phyloP scores from a whole-genome alignment of 92 coral and sea anemone species.

The Virgularia gustaviana region DNA sequence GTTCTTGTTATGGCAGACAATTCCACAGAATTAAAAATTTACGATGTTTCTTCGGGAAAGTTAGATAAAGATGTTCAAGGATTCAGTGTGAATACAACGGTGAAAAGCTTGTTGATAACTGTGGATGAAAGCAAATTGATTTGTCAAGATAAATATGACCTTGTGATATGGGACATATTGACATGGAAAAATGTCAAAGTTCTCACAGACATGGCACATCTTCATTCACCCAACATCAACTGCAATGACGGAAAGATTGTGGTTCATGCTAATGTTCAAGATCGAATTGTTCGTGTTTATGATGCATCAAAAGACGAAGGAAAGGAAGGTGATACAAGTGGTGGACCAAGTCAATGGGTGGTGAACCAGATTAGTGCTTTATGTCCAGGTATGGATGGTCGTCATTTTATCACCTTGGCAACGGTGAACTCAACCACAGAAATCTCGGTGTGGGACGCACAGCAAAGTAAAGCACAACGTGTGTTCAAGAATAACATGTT shows the following conservation, averaged over 20 bases:
- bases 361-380: constrained; percentile 73
- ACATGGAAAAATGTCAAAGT: constrained; percentile 66
- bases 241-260: constrained; percentile 24
- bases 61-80: constrained; percentile 68
- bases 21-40: constrained; percentile 61
- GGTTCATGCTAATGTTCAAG: constrained; percentile 53
- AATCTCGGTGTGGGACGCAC: constrained; percentile 70
- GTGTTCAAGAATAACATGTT: constrained; percentile 42
- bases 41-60: constrained; percentile 65
- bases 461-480: constrained; percentile 63
- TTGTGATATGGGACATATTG: constrained; percentile 64
- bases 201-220: constrained; percentile 66
- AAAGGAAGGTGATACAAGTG: constrained; percentile 65
- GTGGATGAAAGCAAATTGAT: constrained; percentile 78
- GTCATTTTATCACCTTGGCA: constrained; percentile 65
- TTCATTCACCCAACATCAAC: constrained; percentile 56
- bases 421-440: constrained; percentile 57
- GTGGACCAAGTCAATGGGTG: constrained; percentile 31
- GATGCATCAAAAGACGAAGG: constrained; percentile 81
- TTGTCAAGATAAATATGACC: constrained; percentile 69
- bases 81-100: constrained; percentile 69
- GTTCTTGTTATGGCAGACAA: constrained; percentile 73
- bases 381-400: constrained; percentile 62
- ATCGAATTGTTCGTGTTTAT: constrained; percentile 73
- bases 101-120: constrained; percentile 66